Percentiles rank a stretch among this genome's conserved stretches.
Conservation (phyloP, 2,888 invertebrate genomes). For the Caenorhabditis macrosperma region DNA sequence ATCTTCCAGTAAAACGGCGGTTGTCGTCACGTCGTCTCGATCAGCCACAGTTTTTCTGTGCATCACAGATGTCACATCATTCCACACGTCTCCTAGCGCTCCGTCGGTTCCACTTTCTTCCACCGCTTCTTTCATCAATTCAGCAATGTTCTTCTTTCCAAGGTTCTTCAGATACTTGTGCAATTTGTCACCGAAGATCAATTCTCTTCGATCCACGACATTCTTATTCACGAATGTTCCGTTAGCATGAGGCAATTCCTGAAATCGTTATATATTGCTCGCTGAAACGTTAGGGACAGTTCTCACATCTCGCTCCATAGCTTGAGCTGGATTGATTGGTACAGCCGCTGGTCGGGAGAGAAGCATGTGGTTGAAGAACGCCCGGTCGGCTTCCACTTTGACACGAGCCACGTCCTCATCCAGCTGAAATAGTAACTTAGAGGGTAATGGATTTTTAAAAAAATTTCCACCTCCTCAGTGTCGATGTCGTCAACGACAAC, state of each 20-base stretch:
- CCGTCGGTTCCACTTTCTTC: conserved; percentile 64
- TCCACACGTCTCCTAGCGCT: conserved; percentile 59
- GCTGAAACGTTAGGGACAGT: too few relatives aligned
- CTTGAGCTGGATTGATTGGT: conserved; percentile 50
- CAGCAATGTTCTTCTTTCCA: conserved; percentile 60
- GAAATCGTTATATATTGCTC: neutral
- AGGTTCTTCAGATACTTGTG: conserved; percentile 61
- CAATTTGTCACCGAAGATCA: conserved; percentile 68
- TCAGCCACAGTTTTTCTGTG: conserved; percentile 47
- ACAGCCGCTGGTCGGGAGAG: conserved; percentile 65
- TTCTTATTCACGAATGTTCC: conserved; percentile 54
- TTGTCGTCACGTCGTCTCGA: conserved; percentile 63
- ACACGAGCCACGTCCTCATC: conserved; percentile 63
- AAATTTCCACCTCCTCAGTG: conserved; percentile 18
- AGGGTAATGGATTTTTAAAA: neutral
- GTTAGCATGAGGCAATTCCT: conserved; percentile 20
- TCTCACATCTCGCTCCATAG: conserved; percentile 44
- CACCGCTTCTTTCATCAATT: conserved; percentile 63
- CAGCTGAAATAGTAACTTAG: conserved; percentile 39
- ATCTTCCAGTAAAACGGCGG: conserved; percentile 59
- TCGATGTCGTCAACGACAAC: conserved; percentile 50
- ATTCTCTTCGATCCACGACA: conserved; percentile 58
- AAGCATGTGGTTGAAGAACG: conserved; percentile 78
- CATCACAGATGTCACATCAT: conserved; percentile 59
- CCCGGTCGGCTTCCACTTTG: conserved; percentile 75